Evolutionary conservation across 2,888 invertebrate species (phyloP), one percentile per base, ranked within the genome.

Genomic region (Chaetogeoica ovagalla): DNA sequence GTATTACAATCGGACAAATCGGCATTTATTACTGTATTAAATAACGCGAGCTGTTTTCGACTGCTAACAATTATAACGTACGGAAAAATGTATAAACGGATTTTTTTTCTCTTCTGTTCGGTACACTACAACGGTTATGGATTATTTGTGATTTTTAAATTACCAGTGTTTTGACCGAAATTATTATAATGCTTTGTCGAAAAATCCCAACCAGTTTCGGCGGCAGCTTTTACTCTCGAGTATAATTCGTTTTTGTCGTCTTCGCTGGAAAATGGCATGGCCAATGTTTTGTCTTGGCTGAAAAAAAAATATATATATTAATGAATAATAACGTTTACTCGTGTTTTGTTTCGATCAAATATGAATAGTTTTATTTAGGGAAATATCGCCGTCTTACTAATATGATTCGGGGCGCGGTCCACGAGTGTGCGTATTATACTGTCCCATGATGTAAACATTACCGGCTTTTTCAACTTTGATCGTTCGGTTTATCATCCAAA

Each of bases 131-230:
- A 48, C 11, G 15, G 11, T 13, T 48, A 48, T 11, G 13, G 13
- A 48, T 48, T 15, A 3, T 48, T 48, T 15, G 48, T 48, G 48
- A 48, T 7, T 48, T 13, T 48, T 48, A 48, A 48, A 65, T 63
- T 79, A 79, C 79, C 79, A n/a, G 79, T 79, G 9, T 79, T 79
- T 79, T 71, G n/a, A 3, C 79, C 79, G 15, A 57, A 65, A 63
- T 88, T 86, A 77, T 91, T 88, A 84, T 93, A 90, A 95, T 95
- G 95, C 23, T 95, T 89, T 1, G 91, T 89, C 5, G 93, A 93
- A 86, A 94, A 95, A 85, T 96, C 96, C 94, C 94, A 94, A 0
- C 96, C 96, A 68, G 92, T 92, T 86, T 95, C 95, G 7, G 94
- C 94, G 0, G 91, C 93, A 59, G 93, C 91, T 85, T 93, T 93